Conservation (phyloP, 2,113 vertebrate species). For the Haplochromis vanheusdeni region DNA sequence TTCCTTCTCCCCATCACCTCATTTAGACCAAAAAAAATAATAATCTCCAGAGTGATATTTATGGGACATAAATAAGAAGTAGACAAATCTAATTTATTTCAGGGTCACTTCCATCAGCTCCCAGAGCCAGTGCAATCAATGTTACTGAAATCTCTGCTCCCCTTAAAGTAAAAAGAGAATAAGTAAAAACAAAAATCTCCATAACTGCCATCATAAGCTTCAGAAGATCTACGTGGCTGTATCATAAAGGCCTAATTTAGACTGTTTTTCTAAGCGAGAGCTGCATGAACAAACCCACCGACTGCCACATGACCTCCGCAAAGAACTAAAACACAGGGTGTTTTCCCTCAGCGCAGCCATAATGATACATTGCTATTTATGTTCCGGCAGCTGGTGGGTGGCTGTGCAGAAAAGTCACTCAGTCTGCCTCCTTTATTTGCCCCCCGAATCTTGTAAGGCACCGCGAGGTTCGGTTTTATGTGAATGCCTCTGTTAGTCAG, state of each 20-base stretch:
- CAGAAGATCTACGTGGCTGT: slow-evolving; percentile 33
- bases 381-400: slow-evolving; percentile 71
- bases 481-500: slow-evolving; percentile 32
- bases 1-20: slow-evolving; percentile 9
- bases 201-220: slow-evolving; percentile 4
- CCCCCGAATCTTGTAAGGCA: slow-evolving; percentile 49
- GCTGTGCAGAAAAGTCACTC: slow-evolving; percentile 61
- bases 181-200: slow-evolving; percentile 20
- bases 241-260: slow-evolving; percentile 69
- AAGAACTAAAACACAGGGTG: slow-evolving; percentile 75
- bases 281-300: slow-evolving; percentile 65
- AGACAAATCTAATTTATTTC: slow-evolving; percentile 52
- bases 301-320: slow-evolving; percentile 70
- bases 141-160: neutral
- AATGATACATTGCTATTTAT: slow-evolving; percentile 77
- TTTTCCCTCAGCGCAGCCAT: slow-evolving; percentile 67
- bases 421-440: slow-evolving; percentile 63
- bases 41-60: slow-evolving; percentile 1
- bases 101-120: slow-evolving; percentile 50
- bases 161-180: neutral
- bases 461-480: slow-evolving; percentile 42
- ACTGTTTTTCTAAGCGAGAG: slow-evolving; percentile 63
- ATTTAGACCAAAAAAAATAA: neutral
- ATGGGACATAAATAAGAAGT: slow-evolving; percentile 33
- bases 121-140: slow-evolving; percentile 30